phyloP scores from a whole-genome alignment of 2,113 vertebrate genomes.

The Terrapene triunguis region DNA sequence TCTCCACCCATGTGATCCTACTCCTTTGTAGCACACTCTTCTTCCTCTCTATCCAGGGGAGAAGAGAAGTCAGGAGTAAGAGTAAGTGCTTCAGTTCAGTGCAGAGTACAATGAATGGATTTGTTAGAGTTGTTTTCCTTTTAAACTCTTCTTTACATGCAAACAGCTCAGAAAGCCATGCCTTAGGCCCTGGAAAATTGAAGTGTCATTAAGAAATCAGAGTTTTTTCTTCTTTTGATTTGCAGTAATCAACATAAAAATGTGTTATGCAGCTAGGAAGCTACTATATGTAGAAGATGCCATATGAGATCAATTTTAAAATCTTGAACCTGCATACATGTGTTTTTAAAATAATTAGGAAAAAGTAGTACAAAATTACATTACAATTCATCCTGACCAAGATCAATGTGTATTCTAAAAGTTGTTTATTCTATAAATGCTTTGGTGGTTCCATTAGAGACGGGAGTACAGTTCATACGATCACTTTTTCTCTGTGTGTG shows the following conservation, averaged over 20 bases:
- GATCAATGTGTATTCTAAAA: slow-evolving; percentile 15
- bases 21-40: not conserved
- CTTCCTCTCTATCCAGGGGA: not conserved
- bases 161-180: not conserved
- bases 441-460: slow-evolving; percentile 28
- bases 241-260: slow-evolving; percentile 34
- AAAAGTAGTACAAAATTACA: slow-evolving; percentile 34
- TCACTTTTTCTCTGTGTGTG: slow-evolving; percentile 18
- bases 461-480: slow-evolving; percentile 32
- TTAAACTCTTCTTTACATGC: not conserved
- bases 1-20: fast-evolving
- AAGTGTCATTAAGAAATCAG: not conserved
- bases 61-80: not conserved
- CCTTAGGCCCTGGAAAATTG: slow-evolving; percentile 8
- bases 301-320: slow-evolving; percentile 38
- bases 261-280: not conserved
- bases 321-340: slow-evolving; percentile 32
- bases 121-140: not conserved
- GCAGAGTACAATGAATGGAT: not conserved
- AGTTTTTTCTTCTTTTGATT: not conserved
- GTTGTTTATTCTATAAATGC: slow-evolving; percentile 66
- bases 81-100: not conserved
- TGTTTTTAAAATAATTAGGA: slow-evolving; percentile 52
- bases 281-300: slow-evolving; percentile 22
- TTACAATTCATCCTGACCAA: slow-evolving; percentile 51